Percentiles rank a stretch among this genome's conserved stretches.
These are phyloP conservation scores for Pseudopodoces humilis DNA, from an alignment of 2,113 vertebrate genomes.

Conservation along the genomic window DNA sequence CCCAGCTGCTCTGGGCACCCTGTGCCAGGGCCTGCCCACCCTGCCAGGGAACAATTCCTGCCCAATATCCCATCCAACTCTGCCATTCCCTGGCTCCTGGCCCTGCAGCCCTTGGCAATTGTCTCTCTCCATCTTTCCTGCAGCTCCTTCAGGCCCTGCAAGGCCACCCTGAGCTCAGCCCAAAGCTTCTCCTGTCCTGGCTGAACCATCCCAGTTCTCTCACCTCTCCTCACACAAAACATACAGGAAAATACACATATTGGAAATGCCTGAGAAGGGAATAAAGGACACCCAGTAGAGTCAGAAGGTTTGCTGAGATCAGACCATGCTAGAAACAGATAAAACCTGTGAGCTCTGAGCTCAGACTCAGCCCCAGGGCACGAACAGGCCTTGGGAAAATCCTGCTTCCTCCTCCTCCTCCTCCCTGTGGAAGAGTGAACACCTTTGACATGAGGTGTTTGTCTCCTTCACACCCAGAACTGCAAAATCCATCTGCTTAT, in stretches of 20 bases:
- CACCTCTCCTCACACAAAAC: not conserved
- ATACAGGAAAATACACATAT: not conserved
- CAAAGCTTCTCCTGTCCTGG: not conserved
- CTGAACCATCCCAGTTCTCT: not conserved
- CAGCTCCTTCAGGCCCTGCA: not conserved
- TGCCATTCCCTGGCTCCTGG: not conserved
- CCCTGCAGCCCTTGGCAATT: not conserved
- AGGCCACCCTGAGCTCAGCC: rapidly evolving
- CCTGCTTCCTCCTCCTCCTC: not conserved
- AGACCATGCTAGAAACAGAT: not conserved
- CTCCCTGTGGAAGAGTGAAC: not conserved
- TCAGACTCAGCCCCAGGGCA: rapidly evolving
- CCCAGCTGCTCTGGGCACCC: not conserved
- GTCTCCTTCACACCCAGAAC: not conserved
- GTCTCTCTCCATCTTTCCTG: not conserved
- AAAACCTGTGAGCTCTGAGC: not conserved
- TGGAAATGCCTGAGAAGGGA: not conserved
- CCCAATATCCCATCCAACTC: rapidly evolving
- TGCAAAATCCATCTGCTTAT: not conserved
- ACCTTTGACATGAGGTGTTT: not conserved
- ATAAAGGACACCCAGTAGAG: not conserved
- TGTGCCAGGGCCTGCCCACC: not conserved
- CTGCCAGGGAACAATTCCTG: not conserved
- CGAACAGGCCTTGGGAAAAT: not conserved
- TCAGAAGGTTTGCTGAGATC: not conserved